A percentile compares a stretch with the other conserved stretches of the same genome.
phyloP scores from a whole-genome alignment of 1,140 invertebrate species.

The Eriocheir sinensis region DNA sequence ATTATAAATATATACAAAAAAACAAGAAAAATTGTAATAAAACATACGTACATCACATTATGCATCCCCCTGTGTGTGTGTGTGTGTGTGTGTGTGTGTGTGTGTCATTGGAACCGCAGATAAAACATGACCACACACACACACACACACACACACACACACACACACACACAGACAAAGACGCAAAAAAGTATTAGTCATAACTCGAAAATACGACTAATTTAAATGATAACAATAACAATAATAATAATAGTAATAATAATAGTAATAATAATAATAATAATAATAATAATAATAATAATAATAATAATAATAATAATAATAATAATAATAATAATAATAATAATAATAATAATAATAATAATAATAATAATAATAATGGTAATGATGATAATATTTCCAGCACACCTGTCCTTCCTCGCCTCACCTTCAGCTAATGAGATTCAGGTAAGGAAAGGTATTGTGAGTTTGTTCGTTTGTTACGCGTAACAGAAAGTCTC shows the following conservation, averaged over 20 bases:
- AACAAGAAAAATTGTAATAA: too few relatives aligned
- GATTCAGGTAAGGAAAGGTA: not conserved
- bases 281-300: not conserved
- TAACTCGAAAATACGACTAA: too few relatives aligned
- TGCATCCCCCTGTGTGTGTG: not conserved
- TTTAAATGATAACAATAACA: not conserved
- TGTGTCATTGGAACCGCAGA: conserved; percentile 10
- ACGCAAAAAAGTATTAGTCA: too few relatives aligned
- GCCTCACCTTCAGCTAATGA: not conserved
- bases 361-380: not conserved
- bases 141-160: not conserved
- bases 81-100: conserved; percentile 41
- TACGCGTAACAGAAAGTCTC: too few relatives aligned
- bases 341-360: not conserved
- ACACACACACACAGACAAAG: not conserved
- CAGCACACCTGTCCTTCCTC: not conserved
- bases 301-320: not conserved
- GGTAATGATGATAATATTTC: too few relatives aligned
- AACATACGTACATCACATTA: too few relatives aligned
- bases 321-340: not conserved
- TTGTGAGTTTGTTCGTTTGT: not conserved
- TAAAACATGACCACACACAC: not conserved
- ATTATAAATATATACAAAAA: too few relatives aligned
- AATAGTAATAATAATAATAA: not conserved
- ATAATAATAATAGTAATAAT: not conserved